Evolutionary conservation across 2,113 vertebrate genomes (phyloP), one percentile per base, ranked within the genome.

Genomic region (Australoheros scitulus): DNA sequence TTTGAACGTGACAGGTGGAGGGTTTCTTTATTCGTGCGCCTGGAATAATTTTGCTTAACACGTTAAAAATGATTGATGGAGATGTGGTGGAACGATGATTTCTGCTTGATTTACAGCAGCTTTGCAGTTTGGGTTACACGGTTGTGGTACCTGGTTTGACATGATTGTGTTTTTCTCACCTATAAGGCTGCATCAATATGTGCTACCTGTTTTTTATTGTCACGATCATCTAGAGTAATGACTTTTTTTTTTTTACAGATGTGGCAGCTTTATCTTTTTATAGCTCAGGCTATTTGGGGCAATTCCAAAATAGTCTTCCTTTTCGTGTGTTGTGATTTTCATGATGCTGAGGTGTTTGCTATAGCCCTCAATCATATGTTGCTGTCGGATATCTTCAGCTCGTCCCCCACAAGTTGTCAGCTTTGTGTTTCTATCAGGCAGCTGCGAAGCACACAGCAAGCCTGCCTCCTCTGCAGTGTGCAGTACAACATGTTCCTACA

Each of bases 401-500:
- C 58, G 17, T 80, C 57, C 58, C 59, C 26, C 18, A 11, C 76
- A 77, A 60, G 63, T 59, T 65, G 38, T 84, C 68, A 72, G 65
- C 17, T 26, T 72, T 72, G 43, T 32, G 47, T 72, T 58, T 84
- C 68, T 38, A 59, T 68, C 32, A 70, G 43, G 72, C 61, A n/a
- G n/a, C 58, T 75, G 83, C 20, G 79, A 83, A 88, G 61, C 20
- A 10, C 29, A 11, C 24, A 74, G 61, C 59, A 34, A 77, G 75
- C 58, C 20, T 11, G 20, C 26, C 59, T 83, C 68, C 75, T 68
- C 64, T 84, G 57, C 74, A 80, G 24, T 81, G 52, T 87, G 55
- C 60, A 77, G 89, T 29, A 91, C 90, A 77, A 26, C 72, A 68
- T 89, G 87, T 91, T 81, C 90, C 55, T 77, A 14, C 63, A 36